A percentile compares a stretch with the other conserved stretches of the same genome.
phyloP scores from a whole-genome alignment of 1,140 invertebrate species.

The Vanessa tameamea region DNA sequence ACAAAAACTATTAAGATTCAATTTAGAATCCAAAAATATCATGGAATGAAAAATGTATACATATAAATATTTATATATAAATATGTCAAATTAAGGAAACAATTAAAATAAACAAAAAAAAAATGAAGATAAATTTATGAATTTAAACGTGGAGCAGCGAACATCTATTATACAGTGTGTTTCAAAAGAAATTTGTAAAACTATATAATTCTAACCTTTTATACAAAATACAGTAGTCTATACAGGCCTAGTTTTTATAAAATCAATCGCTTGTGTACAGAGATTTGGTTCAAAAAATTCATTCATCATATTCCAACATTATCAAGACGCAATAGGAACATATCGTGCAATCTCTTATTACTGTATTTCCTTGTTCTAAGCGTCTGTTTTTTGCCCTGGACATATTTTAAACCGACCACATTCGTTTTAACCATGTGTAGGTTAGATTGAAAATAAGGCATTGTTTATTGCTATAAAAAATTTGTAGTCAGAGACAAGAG shows the following conservation, averaged over 20 bases:
- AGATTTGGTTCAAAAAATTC: slow-evolving; percentile 8
- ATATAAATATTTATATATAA: too few species aligned
- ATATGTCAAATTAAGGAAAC: too few species aligned
- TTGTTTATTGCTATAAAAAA: too few species aligned
- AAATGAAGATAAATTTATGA: background rate
- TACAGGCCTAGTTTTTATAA: slow-evolving; percentile 49
- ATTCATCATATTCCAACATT: slow-evolving; percentile 1
- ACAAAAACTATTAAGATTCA: too few species aligned
- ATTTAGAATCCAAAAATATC: too few species aligned
- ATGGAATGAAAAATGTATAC: too few species aligned
- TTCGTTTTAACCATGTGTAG: too few species aligned
- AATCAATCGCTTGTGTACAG: slow-evolving; percentile 18
- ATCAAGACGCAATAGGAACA: slow-evolving; percentile 36
- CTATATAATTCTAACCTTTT: slow-evolving; percentile 48
- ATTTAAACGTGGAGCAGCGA: slow-evolving; percentile 14
- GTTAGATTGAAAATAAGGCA: too few species aligned
- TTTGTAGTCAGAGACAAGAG: too few species aligned
- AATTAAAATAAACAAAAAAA: too few species aligned
- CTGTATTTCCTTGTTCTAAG: slow-evolving; percentile 9
- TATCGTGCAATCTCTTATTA: slow-evolving; percentile 5
- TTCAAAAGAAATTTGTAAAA: slow-evolving; percentile 43
- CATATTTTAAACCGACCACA: slow-evolving; percentile 10
- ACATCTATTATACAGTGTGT: slow-evolving; percentile 19
- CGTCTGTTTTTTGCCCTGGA: background rate
- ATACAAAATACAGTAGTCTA: slow-evolving; percentile 60